Percentiles rank a stretch among this genome's conserved stretches.
Conservation (phyloP, 1,140 invertebrate species). For the Chrysopa pallens region DNA sequence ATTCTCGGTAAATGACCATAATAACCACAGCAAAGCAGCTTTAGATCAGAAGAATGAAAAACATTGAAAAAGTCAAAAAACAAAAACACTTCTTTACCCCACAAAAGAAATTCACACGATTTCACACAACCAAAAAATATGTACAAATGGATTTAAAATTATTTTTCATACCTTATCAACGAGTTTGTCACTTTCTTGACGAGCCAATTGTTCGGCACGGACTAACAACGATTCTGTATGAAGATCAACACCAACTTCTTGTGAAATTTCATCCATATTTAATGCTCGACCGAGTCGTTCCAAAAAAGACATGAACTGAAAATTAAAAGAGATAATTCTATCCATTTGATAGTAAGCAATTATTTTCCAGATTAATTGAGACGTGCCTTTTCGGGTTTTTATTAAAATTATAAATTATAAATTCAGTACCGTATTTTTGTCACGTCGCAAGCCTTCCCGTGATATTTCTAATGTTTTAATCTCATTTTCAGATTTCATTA, state of each 20-base stretch:
- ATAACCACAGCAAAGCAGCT: conserved; percentile 46
- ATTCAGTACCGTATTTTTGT: conserved; percentile 35
- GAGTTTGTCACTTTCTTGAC: conserved; percentile 58
- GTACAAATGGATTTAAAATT: not conserved
- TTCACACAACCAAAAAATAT: not conserved
- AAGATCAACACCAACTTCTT: conserved; percentile 58
- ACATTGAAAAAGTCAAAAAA: conserved; percentile 5
- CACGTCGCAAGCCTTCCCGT: conserved; percentile 42
- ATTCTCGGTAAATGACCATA: conserved; percentile 47
- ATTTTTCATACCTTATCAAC: conserved; percentile 46
- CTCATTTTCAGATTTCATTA: conserved; percentile 55
- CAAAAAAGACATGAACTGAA: conserved; percentile 51
- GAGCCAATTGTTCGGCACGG: conserved; percentile 54
- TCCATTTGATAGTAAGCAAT: too few relatives aligned
- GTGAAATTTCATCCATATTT: conserved; percentile 58
- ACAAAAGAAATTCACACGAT: not conserved
- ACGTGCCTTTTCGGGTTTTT: too few relatives aligned
- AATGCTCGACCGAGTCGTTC: conserved; percentile 50
- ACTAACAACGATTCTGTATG: conserved; percentile 60
- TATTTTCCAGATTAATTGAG: too few relatives aligned
- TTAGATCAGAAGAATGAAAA: conserved; percentile 13
- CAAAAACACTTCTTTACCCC: too few relatives aligned
- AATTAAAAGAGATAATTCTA: too few relatives aligned
- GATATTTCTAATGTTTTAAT: conserved; percentile 40
- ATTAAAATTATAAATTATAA: too few relatives aligned